phyloP scores from a whole-genome alignment of 1,140 invertebrate genomes.

The Andrena cerasifolii region DNA sequence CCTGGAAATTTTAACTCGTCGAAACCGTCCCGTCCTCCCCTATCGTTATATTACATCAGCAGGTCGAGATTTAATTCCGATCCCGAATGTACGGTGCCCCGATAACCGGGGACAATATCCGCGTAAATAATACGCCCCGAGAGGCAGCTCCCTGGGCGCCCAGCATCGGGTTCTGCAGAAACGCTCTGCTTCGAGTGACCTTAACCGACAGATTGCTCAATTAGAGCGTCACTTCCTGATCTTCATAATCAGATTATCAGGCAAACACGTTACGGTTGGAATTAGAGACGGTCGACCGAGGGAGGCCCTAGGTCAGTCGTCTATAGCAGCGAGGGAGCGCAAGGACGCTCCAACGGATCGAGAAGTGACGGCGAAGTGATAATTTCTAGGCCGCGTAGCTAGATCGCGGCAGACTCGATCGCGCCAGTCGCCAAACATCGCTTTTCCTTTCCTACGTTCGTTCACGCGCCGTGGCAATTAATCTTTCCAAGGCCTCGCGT shows the following conservation, averaged over 20 bases:
- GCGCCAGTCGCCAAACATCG: no score
- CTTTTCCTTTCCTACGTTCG: no score
- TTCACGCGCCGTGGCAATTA: no score
- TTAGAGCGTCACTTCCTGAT: conserved; percentile 34
- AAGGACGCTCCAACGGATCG: background rate
- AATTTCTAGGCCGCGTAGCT: background rate
- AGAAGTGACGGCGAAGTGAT: background rate
- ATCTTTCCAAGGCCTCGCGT: no score
- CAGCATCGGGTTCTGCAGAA: background rate
- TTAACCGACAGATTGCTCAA: conserved; percentile 42
- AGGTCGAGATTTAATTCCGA: background rate
- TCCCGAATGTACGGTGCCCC: background rate
- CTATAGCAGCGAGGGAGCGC: background rate
- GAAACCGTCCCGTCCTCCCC: background rate
- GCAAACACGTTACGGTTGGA: background rate
- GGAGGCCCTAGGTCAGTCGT: background rate
- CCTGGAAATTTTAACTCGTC: no score
- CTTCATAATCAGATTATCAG: conserved; percentile 44
- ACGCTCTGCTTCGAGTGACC: conserved; percentile 27
- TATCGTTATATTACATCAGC: background rate
- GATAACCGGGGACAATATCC: conserved; percentile 5
- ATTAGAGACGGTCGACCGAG: background rate
- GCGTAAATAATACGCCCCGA: conserved; percentile 12
- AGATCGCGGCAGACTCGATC: no score
- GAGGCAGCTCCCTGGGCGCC: background rate